A percentile compares a stretch with the other conserved stretches of the same genome.
Conservation (phyloP, 2,888 invertebrate genomes). For the Torymus texanus region DNA sequence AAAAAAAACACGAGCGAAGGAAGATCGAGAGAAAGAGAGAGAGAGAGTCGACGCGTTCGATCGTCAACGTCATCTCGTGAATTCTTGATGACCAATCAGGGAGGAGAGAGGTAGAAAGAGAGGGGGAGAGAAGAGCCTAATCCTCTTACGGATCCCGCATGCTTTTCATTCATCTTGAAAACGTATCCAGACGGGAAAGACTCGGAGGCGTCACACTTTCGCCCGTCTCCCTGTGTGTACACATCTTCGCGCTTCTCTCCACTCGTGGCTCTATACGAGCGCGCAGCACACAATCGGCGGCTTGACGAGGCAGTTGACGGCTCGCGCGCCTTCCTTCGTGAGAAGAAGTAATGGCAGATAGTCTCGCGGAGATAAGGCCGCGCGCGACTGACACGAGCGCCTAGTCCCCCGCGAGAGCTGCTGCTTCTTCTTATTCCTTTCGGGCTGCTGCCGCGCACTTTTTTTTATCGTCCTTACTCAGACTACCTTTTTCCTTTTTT, state of each 20-base stretch:
- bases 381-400: conserved; percentile 65
- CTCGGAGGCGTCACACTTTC: conserved; percentile 13
- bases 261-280: not conserved
- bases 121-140: conserved; percentile 7
- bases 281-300: conserved; percentile 40
- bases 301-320: conserved; percentile 39
- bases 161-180: conserved; percentile 31
- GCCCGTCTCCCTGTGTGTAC: not conserved
- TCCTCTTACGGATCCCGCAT: conserved; percentile 30
- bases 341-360: conserved; percentile 70
- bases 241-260: not conserved
- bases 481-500: conserved; percentile 28
- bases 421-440: not conserved
- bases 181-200: not conserved
- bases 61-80: conserved; percentile 41
- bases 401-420: conserved; percentile 56
- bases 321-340: conserved; percentile 53
- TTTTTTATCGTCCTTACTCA: not conserved
- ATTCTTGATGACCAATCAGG: conserved; percentile 16
- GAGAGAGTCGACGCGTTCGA: not conserved
- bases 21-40: not conserved
- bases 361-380: conserved; percentile 65
- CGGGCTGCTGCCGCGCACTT: not conserved
- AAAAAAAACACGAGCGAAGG: not conserved
- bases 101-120: not conserved